Base-by-base conservation (phyloP, 2,888 invertebrate species). In the Crossocerus cetratus region DNA sequence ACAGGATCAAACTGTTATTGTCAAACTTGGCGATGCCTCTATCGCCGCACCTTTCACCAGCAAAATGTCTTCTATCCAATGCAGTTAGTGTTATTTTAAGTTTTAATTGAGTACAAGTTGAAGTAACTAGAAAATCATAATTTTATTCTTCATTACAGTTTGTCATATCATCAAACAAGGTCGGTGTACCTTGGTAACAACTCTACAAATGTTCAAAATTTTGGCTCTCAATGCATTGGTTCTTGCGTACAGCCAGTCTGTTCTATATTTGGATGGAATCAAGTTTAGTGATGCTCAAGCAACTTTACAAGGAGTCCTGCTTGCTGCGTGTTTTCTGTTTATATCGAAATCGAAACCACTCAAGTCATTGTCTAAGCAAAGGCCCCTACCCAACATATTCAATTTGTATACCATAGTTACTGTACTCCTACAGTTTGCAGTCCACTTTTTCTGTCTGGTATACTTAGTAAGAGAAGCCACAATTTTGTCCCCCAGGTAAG, bases 181-280 rank as follows among this genome's bases (percentile, higher is more conserved):
- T 0, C 94, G 99, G 21, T 99, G 99, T 90, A 99, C 99, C 0
- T 92, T 99, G 72, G 99, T 99, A 20, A 99, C 99, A 0, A 99
- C 99, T 0, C 92, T 99, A 72, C 99, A 99, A 91, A 99, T 99
- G 99, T 99, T 99, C 92, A 99, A 99, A 92, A 99, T 99, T 84
- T 92, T 99, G 68, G 99, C 99, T 0, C 91, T 99, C 65, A 99
- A 99, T 90, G 99, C 99, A 0, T 93, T 99, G 2, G 97, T 99
- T 79, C 93, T 99, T 79, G 99, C 99, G 0, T 99, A 99, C 92
- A 98, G 98, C 86, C 99, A 99, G 91, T 99, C 99, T 2, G 99
- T 99, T 23, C 92, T 99, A 21, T 99, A 99, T 90, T 93, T 99
- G 78, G 99, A 99, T 90, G 99, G 99, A 14, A 97, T 99, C 81